Evolutionary conservation across 1,140 invertebrate species (phyloP).

Genomic region (Xylocopa sonorina): DNA sequence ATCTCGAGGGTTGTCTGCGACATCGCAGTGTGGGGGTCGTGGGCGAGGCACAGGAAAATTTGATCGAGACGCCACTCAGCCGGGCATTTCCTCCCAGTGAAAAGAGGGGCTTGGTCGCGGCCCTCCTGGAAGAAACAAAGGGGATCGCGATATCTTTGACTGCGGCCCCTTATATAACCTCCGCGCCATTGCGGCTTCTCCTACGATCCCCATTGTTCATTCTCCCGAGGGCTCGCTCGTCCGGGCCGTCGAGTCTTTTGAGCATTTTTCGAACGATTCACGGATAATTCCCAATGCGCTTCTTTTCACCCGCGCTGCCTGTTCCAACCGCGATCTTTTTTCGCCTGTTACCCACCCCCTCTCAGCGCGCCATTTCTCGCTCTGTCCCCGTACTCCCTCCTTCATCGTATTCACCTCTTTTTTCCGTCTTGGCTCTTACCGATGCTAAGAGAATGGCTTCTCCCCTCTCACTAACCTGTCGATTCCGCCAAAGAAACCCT

Average conservation of each 20-base stretch:
- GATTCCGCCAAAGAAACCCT: slow-evolving; percentile 27
- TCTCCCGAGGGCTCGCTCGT: slow-evolving; percentile 74
- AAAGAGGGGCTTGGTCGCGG: neutral
- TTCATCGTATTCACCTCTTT: neutral
- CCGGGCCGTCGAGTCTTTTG: slow-evolving; percentile 75
- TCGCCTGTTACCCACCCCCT: neutral
- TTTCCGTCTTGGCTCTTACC: slow-evolving; percentile 10
- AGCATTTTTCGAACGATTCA: slow-evolving; percentile 75
- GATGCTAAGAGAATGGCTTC: slow-evolving; percentile 38
- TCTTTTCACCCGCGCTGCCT: slow-evolving; percentile 56
- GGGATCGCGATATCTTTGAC: slow-evolving; percentile 75
- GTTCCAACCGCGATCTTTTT: slow-evolving; percentile 18
- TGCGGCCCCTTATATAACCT: slow-evolving; percentile 58
- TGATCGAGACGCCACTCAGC: slow-evolving; percentile 18
- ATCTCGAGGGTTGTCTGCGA: neutral
- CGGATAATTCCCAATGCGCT: slow-evolving; percentile 77
- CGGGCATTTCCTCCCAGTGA: slow-evolving; percentile 24
- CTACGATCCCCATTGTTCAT: slow-evolving; percentile 75
- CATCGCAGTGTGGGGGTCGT: no score
- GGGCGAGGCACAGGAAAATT: slow-evolving; percentile 20
- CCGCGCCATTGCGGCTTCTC: slow-evolving; percentile 64
- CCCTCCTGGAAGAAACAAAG: slow-evolving; percentile 70
- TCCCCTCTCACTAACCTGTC: slow-evolving; percentile 19
- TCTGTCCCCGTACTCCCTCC: no score
- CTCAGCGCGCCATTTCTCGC: slow-evolving; percentile 5